Evolutionary conservation across 2,888 invertebrate species (phyloP).

Genomic region (Athalia rosae): DNA sequence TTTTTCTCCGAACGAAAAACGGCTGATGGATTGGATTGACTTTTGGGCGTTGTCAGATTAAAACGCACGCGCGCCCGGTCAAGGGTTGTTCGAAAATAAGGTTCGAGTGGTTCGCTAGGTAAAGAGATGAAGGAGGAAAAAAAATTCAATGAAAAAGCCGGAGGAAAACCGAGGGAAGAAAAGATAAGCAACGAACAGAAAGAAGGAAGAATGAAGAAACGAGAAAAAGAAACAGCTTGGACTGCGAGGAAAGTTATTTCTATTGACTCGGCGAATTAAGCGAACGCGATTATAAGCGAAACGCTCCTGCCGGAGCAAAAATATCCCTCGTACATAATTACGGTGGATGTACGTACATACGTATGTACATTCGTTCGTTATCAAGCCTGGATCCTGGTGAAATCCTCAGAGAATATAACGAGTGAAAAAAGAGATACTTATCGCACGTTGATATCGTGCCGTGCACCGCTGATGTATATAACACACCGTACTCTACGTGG

Average conservation of each 20-base stretch:
- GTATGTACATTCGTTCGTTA: slow-evolving; percentile 12
- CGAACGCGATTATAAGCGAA: neutral
- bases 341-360: neutral
- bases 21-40: slow-evolving; percentile 38
- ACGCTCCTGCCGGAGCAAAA: neutral
- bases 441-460: slow-evolving; percentile 7
- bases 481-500: too few species aligned
- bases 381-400: neutral
- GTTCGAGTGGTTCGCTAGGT: neutral
- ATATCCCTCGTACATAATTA: neutral
- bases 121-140: neutral
- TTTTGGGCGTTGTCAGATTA: neutral
- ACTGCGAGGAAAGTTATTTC: neutral
- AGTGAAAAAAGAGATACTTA: neutral
- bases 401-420: neutral
- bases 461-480: too few species aligned
- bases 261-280: neutral
- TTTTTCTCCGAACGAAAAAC: neutral
- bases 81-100: neutral
- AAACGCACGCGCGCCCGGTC: neutral
- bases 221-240: neutral
- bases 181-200: neutral
- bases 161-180: neutral
- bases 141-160: neutral
- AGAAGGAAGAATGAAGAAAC: neutral